Percentiles rank a stretch among this genome's conserved stretches.
Evolutionary conservation across 2,113 vertebrate genomes (phyloP).

Genomic region (Leuciscus idus): DNA sequence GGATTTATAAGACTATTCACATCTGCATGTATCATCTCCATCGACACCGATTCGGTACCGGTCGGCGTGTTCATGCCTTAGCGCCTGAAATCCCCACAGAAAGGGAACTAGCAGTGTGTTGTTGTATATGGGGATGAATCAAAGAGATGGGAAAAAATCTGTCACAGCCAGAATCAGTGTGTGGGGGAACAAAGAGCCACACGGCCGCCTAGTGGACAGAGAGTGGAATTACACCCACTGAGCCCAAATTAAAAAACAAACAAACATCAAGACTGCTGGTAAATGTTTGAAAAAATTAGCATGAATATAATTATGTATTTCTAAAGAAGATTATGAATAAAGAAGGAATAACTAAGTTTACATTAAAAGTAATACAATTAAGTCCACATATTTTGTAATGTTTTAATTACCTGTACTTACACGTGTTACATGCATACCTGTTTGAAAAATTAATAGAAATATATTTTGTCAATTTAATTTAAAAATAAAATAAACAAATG

Average conservation of each 20-base stretch:
- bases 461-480: neutral
- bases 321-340: neutral
- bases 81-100: neutral
- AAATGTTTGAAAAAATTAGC: neutral
- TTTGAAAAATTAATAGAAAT: neutral
- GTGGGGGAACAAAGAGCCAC: constrained; percentile 60
- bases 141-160: constrained; percentile 47
- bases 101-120: constrained; percentile 39
- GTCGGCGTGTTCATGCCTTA: neutral
- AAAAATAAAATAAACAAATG: neutral
- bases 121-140: constrained; percentile 45
- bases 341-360: neutral
- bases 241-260: neutral
- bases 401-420: neutral
- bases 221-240: constrained; percentile 44
- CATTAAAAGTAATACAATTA: neutral
- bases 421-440: neutral
- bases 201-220: constrained; percentile 65
- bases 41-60: neutral
- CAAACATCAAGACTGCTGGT: neutral
- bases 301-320: neutral
- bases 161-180: constrained; percentile 42
- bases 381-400: no score
- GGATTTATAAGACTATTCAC: neutral
- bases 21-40: constrained; percentile 11